phyloP scores from a whole-genome alignment of 2,113 vertebrate genomes.

The Apodemus speciosus region DNA sequence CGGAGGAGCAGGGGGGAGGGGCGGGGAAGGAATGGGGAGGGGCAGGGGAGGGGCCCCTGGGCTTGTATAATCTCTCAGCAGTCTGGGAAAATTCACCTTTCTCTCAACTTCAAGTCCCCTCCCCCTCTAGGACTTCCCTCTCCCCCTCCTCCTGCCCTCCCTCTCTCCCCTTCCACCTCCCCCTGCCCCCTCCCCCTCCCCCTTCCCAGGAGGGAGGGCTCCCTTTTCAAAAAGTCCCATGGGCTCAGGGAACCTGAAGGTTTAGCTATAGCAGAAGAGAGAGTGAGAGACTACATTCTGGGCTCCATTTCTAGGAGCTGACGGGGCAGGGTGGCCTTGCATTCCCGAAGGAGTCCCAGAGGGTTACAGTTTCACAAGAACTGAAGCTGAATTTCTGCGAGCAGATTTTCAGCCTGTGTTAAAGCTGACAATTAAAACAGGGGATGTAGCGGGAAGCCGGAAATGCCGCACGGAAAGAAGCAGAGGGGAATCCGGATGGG shows the following conservation, averaged over 20 bases:
- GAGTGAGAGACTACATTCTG: background rate
- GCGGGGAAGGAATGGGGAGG: background rate
- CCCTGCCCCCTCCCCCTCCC: background rate
- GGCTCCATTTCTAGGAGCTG: background rate
- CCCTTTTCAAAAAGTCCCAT: background rate
- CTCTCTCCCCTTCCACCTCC: background rate
- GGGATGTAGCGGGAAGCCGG: fast-evolving
- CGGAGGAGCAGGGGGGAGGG: background rate
- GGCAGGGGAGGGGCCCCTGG: fast-evolving
- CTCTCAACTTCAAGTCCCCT: background rate
- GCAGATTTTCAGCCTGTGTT: background rate
- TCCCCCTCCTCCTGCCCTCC: too few species aligned
- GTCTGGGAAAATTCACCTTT: background rate
- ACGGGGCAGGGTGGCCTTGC: background rate
- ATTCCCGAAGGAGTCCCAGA: background rate
- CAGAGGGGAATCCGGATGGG: background rate
- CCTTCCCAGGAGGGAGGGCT: background rate
- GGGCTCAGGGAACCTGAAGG: background rate
- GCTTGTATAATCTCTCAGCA: background rate
- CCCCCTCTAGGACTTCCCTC: background rate
- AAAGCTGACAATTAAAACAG: background rate
- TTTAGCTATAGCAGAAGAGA: fast-evolving
- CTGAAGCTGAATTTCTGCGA: background rate
- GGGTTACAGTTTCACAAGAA: background rate
- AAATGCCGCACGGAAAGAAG: background rate